These are phyloP conservation scores for Anguilla marmorata DNA, from an alignment of 2,797 vertebrate genomes.

Conservation along the genomic window DNA sequence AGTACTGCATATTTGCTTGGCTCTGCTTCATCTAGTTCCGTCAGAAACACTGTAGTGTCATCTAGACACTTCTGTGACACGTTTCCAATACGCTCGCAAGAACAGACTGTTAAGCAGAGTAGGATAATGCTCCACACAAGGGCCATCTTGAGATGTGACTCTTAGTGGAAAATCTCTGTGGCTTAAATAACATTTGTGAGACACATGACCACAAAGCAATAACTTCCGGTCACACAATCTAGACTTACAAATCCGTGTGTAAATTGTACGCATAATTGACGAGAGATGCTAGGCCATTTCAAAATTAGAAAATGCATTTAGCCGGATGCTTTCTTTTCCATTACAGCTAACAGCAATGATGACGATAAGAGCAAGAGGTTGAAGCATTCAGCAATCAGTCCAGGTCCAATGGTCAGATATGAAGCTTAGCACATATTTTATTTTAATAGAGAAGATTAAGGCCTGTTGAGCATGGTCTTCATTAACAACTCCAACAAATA, in stretches of 20 bases:
- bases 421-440: not conserved
- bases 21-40: conserved; percentile 70
- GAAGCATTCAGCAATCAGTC: not conserved
- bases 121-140: conserved; percentile 42
- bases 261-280: conserved; percentile 23
- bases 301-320: not conserved
- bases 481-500: not conserved
- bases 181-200: conserved; percentile 63
- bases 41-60: conserved; percentile 73
- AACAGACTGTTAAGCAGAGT: conserved; percentile 41
- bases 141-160: conserved; percentile 59
- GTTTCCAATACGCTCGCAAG: conserved; percentile 45
- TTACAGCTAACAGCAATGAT: not conserved
- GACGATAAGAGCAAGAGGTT: not conserved
- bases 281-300: not conserved
- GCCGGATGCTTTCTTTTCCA: not conserved
- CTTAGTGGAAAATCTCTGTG: conserved; percentile 18
- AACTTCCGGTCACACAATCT: conserved; percentile 45
- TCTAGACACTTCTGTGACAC: conserved; percentile 69
- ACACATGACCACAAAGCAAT: conserved; percentile 42
- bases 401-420: not conserved
- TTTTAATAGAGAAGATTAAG: not conserved
- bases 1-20: conserved; percentile 75
- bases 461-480: not conserved
- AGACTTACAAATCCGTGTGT: conserved; percentile 39